Conservation (phyloP, 2,113 vertebrate genomes). For the Saccopteryx bilineata region DNA sequence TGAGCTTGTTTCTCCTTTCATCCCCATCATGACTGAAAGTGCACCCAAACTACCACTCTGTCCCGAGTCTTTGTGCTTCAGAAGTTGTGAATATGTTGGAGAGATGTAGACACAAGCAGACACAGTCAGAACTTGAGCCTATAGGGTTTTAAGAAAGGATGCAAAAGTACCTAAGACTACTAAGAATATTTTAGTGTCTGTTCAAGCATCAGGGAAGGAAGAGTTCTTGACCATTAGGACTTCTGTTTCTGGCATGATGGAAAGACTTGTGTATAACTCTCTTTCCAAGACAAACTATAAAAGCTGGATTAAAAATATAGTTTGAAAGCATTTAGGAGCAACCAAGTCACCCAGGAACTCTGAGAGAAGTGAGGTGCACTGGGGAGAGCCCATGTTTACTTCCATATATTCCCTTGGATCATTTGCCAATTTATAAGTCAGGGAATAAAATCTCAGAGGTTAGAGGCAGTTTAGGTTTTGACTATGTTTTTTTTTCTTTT, state of each 20-base stretch:
- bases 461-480: not conserved
- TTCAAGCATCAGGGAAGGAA: not conserved
- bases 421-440: conserved; percentile 13
- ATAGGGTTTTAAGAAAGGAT: not conserved
- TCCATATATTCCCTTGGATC: not conserved
- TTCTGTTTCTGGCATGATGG: conserved; percentile 16
- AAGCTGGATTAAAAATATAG: not conserved
- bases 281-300: not conserved
- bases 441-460: not conserved
- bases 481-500: too few species aligned
- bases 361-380: not conserved
- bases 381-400: not conserved
- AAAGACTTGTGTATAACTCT: not conserved
- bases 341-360: not conserved
- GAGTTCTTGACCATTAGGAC: not conserved
- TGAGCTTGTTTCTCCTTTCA: conserved; percentile 9
- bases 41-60: not conserved
- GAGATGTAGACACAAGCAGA: not conserved
- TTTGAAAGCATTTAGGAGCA: not conserved
- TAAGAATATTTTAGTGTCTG: not conserved
- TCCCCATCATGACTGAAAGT: not conserved
- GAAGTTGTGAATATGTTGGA: not conserved
- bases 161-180: not conserved
- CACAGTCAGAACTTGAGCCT: not conserved
- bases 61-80: not conserved